These are phyloP conservation scores for Bimastos eiseni DNA, from an alignment of 2,888 invertebrate genomes.

Conservation along the genomic window DNA sequence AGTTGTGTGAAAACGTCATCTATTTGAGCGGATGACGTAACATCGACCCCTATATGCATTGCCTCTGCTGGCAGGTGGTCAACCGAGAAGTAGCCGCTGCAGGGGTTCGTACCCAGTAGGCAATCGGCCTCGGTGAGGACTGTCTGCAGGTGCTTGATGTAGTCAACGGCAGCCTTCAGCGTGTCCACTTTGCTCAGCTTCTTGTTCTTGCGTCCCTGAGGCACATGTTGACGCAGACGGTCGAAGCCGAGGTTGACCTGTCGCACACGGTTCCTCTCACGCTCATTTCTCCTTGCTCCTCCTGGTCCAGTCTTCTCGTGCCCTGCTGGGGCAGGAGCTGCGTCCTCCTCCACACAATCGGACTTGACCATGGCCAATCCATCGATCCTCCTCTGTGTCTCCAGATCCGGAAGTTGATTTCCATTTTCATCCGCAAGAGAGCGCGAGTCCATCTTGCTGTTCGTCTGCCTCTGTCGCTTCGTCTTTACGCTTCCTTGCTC, in stretches of 20 bases:
- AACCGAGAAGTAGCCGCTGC: neutral
- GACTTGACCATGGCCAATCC: neutral
- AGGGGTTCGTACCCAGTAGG: neutral
- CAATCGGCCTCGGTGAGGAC: conserved; percentile 47
- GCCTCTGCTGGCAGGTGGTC: neutral
- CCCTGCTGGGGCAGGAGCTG: neutral
- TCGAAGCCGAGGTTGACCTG: conserved; percentile 67
- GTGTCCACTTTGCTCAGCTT: conserved; percentile 61
- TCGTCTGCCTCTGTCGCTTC: neutral
- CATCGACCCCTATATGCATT: neutral
- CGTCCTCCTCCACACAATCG: neutral
- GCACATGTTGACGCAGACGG: conserved; percentile 58
- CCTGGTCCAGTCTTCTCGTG: conserved; percentile 53
- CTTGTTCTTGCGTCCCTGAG: conserved; percentile 51
- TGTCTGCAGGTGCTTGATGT: conserved; percentile 55
- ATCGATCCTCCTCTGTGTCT: neutral
- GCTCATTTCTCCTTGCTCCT: conserved; percentile 83
- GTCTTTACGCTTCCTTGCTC: neutral
- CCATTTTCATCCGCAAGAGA: neutral
- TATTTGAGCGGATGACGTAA: neutral
- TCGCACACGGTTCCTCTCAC: conserved; percentile 90
- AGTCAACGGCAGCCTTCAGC: conserved; percentile 56
- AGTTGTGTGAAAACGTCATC: conserved; percentile 31
- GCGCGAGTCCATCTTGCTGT: neutral
- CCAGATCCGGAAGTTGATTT: neutral